Base-by-base conservation (phyloP, 2,113 vertebrate genomes). In the Poecile atricapillus region DNA sequence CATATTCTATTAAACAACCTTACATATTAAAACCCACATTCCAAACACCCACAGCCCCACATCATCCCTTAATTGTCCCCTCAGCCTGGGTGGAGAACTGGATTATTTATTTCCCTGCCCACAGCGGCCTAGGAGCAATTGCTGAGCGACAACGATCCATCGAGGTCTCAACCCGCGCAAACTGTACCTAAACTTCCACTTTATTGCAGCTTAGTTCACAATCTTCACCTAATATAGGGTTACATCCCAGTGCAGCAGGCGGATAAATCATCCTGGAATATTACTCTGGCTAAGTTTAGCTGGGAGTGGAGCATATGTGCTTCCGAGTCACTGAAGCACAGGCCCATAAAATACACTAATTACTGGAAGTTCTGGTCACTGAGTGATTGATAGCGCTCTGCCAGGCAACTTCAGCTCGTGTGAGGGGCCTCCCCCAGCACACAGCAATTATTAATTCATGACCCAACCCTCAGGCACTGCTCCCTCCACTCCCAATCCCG, bases 301-400 rank as follows among this genome's bases (percentile, higher is more conserved):
- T 97, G 96, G 79, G 97, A 97, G 96, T 98, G 97, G 95, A 98
- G 98, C 97, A 97, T 98, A 98, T 98, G 98, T 97, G 98, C 98
- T 98, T 98, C 97, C 97, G 86, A 98, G 97, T 95, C 97, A 98
- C 97, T 97, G 98, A 98, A 98, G 98, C 98, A 98, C 93, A 98
- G 97, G 98, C 97, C 98, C 98, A 98, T 98, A 98, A 98, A 98
- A 98, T 98, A 98, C 98, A 98, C 98, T 98, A 98, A 98, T 98
- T 98, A 98, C 98, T 98, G 97, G 96, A 97, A 98, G 98, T 98
- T 98, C 98, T 98, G 98, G 98, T 98, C 98, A 98, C 98, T 98
- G 98, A 97, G 98, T 98, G 98, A 98, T 98, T 98, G 98, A 98
- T 98, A 98, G 97, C 86, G 31, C 97, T 98, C 98, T 97, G 98